Base-by-base conservation (phyloP, 1,140 invertebrate genomes). In the Bombus polaris region DNA sequence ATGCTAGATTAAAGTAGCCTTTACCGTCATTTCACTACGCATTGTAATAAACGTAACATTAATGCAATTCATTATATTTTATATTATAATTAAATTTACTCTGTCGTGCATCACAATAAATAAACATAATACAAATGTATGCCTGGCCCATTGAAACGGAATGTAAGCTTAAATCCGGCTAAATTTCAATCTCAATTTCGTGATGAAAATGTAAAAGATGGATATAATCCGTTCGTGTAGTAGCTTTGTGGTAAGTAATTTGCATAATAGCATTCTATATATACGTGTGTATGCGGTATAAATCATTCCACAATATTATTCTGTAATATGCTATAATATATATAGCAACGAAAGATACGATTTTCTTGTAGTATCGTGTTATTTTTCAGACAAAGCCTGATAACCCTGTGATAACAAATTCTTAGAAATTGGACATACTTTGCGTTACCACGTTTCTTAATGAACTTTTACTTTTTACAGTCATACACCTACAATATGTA, bases 311-410 rank as follows among this genome's bases (percentile, higher is more conserved):
- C 39, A 5, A 5, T 39, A 71, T 71, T 28, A 39, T 39, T 28
- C 22, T 13, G 8, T 22, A 37, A 68, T 68, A 32, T 22, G 1
- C 0, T 47, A 47, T 18, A 18, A 47, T 22, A 22, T 53, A 53
- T 18, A 53, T 22, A n/a, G n/a, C 4, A 62, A 68, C 32, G 18
- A 22, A 10, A 68, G 13, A 35, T 68, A 68, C 8, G 18, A 68
- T 35, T 68, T 22, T 22, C 28, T 62, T 9, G 12, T n/a, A 2
- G 12, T 13, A 13, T 62, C 59, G 28, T n/a, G 12, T n/a, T 62
- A n/a, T n/a, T n/a, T 12, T 62, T 10, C 12, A 5, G 0, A n/a
- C 47, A 53, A 53, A 22, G 0, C 13, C 18, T 22, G 9, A 2
- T 12, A 13, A 62, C 28, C 8, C 8, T 22, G 3, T 25, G 25